phyloP scores from a whole-genome alignment of 1,140 invertebrate species.

The Reticulitermes speratus region DNA sequence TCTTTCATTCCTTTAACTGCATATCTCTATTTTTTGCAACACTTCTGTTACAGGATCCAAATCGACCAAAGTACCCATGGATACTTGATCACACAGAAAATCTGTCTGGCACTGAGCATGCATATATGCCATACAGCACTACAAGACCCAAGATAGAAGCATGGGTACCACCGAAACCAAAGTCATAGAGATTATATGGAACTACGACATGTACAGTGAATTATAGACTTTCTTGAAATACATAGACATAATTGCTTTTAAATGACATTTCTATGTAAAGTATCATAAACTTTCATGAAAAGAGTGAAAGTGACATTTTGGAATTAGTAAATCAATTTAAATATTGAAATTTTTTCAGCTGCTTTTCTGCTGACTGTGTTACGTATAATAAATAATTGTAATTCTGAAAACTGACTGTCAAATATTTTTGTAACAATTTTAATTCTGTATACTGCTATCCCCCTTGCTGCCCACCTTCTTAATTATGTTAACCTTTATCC shows the following conservation, averaged over 20 bases:
- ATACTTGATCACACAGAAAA: conserved; percentile 82
- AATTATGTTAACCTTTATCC: no score
- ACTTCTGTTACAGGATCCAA: conserved; percentile 58
- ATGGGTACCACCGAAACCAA: conserved; percentile 68
- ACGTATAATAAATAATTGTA: no score
- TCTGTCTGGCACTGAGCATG: conserved; percentile 70
- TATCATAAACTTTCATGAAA: no score
- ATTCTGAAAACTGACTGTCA: no score
- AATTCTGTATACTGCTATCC: no score
- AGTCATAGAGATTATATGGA: not conserved
- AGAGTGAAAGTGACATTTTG: no score
- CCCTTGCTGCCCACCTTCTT: no score
- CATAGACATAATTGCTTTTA: not conserved
- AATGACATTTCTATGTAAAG: no score
- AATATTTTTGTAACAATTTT: no score
- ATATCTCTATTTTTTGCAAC: not conserved
- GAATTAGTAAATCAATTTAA: no score
- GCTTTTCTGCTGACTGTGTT: no score
- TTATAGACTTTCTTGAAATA: not conserved
- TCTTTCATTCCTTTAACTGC: not conserved
- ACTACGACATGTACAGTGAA: not conserved
- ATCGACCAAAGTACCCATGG: conserved; percentile 80
- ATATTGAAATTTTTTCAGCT: no score
- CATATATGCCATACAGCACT: conserved; percentile 89
- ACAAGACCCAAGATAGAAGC: conserved; percentile 79